These are phyloP conservation scores for Tupiocoris notatus DNA, from an alignment of 2,888 invertebrate species.

Conservation along the genomic window DNA sequence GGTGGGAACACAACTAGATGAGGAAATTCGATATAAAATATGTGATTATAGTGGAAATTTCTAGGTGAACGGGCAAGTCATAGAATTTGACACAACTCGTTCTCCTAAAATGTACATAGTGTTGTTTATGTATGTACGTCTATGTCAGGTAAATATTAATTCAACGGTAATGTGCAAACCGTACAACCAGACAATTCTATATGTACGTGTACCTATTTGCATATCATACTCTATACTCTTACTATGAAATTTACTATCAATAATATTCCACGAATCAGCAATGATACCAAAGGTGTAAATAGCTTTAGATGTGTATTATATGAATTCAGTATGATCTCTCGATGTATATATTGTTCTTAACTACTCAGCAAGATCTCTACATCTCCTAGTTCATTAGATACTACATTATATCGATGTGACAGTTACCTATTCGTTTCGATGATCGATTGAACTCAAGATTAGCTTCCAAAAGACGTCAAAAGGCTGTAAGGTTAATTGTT, in stretches of 20 bases:
- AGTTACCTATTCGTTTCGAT: conserved; percentile 22
- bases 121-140: no score
- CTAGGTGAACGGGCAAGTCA: no score
- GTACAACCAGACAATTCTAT: background rate
- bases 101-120: no score
- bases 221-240: background rate
- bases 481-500: no score
- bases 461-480: no score
- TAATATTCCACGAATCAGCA: background rate
- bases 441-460: no score
- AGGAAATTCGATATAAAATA: no score
- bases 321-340: conserved; percentile 31
- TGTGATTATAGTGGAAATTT: no score
- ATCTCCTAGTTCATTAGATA: conserved; percentile 1
- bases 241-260: background rate
- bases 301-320: conserved; percentile 40
- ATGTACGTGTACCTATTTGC: background rate
- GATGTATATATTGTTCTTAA: conserved; percentile 12
- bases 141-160: no score
- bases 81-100: no score
- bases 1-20: background rate
- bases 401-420: conserved; percentile 15
- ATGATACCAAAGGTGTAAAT: conserved; percentile 36
- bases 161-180: no score
- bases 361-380: conserved; percentile 23